Conservation (phyloP, 2,797 vertebrate genomes). For the Iguana delicatissima region DNA sequence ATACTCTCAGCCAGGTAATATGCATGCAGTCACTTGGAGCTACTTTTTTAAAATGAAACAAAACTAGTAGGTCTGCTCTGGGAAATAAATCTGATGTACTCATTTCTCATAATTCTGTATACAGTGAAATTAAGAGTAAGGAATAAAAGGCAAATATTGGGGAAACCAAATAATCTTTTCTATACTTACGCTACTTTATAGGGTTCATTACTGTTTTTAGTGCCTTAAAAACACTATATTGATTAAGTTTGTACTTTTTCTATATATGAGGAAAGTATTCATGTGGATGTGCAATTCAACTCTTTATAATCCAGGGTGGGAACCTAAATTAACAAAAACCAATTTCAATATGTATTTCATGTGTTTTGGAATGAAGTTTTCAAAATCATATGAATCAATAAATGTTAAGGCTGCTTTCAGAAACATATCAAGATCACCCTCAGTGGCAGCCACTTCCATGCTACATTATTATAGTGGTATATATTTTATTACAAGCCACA, state of each 20-base stretch:
- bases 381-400: constrained; percentile 22
- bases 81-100: constrained; percentile 22
- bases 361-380: not conserved
- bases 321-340: not conserved
- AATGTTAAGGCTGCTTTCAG: not conserved
- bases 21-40: constrained; percentile 15
- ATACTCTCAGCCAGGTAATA: constrained; percentile 91
- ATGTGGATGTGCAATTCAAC: not conserved
- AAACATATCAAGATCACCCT: constrained; percentile 21
- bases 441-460: constrained; percentile 10
- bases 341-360: not conserved
- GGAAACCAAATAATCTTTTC: not conserved
- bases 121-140: not conserved
- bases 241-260: not conserved
- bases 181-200: constrained; percentile 4
- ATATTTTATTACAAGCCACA: not conserved
- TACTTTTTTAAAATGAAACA: constrained; percentile 6
- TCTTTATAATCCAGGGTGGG: not conserved
- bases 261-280: not conserved
- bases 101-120: not conserved
- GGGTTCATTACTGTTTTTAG: not conserved
- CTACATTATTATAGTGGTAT: not conserved
- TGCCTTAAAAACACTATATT: constrained; percentile 1
- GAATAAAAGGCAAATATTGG: not conserved
- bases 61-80: constrained; percentile 3